These are phyloP conservation scores for Rhimphoctona megacephalus DNA, from an alignment of 2,888 invertebrate species.

Conservation along the genomic window DNA sequence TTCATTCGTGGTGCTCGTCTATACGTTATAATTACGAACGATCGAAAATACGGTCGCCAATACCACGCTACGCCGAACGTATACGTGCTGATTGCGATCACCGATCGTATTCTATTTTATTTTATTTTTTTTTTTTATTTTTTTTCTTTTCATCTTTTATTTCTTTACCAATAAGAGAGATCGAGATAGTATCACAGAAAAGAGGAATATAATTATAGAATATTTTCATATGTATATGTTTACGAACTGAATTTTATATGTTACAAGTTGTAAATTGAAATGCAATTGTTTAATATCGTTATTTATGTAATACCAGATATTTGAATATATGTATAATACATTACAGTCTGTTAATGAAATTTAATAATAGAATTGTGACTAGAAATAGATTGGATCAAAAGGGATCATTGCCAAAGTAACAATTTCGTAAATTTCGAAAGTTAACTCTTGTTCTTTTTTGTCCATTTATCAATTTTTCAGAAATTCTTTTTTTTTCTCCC, in stretches of 20 bases:
- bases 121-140: background rate
- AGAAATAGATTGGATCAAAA: background rate
- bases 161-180: slow-evolving; percentile 62
- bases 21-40: slow-evolving; percentile 11
- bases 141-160: background rate
- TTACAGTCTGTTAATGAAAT: slow-evolving; percentile 38
- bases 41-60: slow-evolving; percentile 18
- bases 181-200: slow-evolving; percentile 72
- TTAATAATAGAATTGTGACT: slow-evolving; percentile 38
- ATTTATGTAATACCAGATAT: slow-evolving; percentile 38
- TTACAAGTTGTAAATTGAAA: slow-evolving; percentile 46
- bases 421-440: background rate
- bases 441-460: background rate
- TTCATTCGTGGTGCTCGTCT: slow-evolving; percentile 7
- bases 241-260: slow-evolving; percentile 46
- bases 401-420: slow-evolving; percentile 22
- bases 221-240: slow-evolving; percentile 36
- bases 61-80: slow-evolving; percentile 11
- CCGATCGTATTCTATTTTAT: slow-evolving; percentile 32
- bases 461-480: background rate
- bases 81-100: slow-evolving; percentile 30
- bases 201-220: slow-evolving; percentile 66
- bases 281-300: slow-evolving; percentile 35
- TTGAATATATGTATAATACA: slow-evolving; percentile 38
- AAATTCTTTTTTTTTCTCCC: too few relatives aligned